Conservation (phyloP, 2,113 vertebrate species). For the Crotalus tigris region DNA sequence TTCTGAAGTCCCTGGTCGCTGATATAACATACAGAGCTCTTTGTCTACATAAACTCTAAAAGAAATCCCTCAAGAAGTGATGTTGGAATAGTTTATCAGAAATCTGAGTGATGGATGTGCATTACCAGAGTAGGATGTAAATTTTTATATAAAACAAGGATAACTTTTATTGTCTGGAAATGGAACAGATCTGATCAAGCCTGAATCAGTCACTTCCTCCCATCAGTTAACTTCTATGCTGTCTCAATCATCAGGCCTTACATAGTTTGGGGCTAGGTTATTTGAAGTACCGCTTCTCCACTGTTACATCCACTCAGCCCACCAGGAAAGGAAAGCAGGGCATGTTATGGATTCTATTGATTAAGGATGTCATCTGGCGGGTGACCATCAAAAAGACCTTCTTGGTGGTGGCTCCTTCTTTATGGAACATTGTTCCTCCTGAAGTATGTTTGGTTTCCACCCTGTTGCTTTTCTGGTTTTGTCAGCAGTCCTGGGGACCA, state of each 20-base stretch:
- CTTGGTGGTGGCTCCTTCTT: neutral
- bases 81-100: neutral
- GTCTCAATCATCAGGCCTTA: neutral
- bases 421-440: neutral
- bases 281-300: neutral
- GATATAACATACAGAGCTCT: neutral
- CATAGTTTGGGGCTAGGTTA: neutral
- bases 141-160: neutral
- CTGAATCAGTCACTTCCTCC: neutral
- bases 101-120: neutral
- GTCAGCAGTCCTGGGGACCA: neutral
- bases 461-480: neutral
- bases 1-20: neutral
- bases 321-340: neutral
- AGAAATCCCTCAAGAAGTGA: neutral
- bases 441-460: neutral
- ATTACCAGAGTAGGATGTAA: neutral
- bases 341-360: neutral
- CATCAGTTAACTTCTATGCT: neutral
- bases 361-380: neutral
- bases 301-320: neutral
- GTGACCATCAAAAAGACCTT: neutral
- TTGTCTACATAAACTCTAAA: neutral
- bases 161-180: neutral
- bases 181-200: neutral